phyloP scores from a whole-genome alignment of 2,797 vertebrate genomes.

The Eleutherodactylus coqui region DNA sequence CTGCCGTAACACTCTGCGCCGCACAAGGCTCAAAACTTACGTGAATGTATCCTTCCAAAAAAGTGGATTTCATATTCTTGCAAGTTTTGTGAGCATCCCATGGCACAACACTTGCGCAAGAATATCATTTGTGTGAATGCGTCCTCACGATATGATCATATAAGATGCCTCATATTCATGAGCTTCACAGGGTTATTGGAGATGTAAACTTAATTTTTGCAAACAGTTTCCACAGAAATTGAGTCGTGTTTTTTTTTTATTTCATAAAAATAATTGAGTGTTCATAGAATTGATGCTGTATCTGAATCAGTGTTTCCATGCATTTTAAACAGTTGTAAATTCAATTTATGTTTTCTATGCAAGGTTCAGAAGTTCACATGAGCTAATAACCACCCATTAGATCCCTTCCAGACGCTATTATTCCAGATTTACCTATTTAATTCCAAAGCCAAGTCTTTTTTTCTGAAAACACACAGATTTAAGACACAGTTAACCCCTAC shows the following conservation, averaged over 20 bases:
- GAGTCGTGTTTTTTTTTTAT: neutral
- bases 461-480: neutral
- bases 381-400: slow-evolving; percentile 48
- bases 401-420: slow-evolving; percentile 29
- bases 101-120: too few relatives aligned
- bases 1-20: too few relatives aligned
- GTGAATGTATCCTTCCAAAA: too few relatives aligned
- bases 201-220: neutral
- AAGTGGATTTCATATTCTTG: too few relatives aligned
- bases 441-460: slow-evolving; percentile 20
- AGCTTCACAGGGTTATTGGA: neutral
- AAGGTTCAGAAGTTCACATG: slow-evolving; percentile 59
- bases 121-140: too few relatives aligned
- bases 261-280: slow-evolving; percentile 30
- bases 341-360: slow-evolving; percentile 41
- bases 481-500: slow-evolving; percentile 10
- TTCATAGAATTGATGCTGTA: slow-evolving; percentile 21
- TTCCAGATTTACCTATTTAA: slow-evolving; percentile 52
- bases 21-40: too few relatives aligned
- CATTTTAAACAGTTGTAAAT: slow-evolving; percentile 51
- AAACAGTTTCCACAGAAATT: slow-evolving; percentile 27
- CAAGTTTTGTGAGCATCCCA: too few relatives aligned
- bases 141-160: neutral
- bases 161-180: neutral
- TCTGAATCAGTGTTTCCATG: slow-evolving; percentile 43